phyloP scores from a whole-genome alignment of 2,888 invertebrate species.

The Lathronympha strigana region DNA sequence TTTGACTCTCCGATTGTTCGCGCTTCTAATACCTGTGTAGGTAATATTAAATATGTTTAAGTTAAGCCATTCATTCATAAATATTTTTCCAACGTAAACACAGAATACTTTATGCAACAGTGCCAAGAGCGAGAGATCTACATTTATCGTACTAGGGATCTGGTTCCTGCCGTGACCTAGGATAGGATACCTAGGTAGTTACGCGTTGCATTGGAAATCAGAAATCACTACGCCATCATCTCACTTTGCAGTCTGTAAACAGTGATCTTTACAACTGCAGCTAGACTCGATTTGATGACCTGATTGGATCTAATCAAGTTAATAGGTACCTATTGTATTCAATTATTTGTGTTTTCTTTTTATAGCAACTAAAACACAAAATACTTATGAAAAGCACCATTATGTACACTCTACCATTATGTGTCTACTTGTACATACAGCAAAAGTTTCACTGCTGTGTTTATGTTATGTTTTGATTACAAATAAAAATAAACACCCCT shows the following conservation, averaged over 20 bases:
- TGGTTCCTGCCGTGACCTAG: conserved; percentile 53
- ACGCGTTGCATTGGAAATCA: conserved; percentile 71
- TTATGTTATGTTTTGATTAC: too few species aligned
- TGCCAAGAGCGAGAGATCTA: conserved; percentile 19
- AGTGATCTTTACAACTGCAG: conserved; percentile 51
- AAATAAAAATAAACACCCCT: too few species aligned
- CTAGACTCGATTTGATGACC: conserved; percentile 21
- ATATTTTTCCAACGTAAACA: conserved; percentile 17
- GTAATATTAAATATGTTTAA: neutral
- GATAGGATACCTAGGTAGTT: conserved; percentile 53
- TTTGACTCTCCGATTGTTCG: too few species aligned
- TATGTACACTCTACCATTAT: too few species aligned
- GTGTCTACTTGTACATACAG: too few species aligned
- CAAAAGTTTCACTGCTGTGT: too few species aligned
- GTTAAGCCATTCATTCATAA: neutral
- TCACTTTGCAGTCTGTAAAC: conserved; percentile 57
- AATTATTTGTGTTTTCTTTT: neutral
- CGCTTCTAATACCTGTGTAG: neutral
- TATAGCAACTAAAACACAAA: too few species aligned
- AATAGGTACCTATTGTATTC: too few species aligned
- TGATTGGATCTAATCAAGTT: neutral
- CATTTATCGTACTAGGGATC: conserved; percentile 40
- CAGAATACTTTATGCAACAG: conserved; percentile 12
- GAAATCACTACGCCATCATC: conserved; percentile 63
- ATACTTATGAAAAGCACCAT: too few species aligned